Conservation (phyloP, 2,797 vertebrate species). For the Tragopan temminckii region DNA sequence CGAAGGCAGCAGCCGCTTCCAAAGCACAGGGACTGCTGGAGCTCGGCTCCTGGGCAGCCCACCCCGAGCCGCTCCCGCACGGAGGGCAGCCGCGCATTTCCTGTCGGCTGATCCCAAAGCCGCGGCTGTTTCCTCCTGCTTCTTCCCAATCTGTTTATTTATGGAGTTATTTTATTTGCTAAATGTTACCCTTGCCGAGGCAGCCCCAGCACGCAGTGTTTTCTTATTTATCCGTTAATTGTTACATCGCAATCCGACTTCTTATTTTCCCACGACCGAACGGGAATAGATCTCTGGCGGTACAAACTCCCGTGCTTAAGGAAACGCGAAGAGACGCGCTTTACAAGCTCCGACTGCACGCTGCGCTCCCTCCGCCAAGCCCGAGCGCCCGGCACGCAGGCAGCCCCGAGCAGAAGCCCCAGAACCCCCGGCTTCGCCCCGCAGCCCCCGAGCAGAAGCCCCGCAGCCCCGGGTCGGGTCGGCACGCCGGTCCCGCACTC, state of each 20-base stretch:
- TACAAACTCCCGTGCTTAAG: neutral
- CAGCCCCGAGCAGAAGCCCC: neutral
- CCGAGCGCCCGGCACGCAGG: too few relatives aligned
- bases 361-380: neutral
- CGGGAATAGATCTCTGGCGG: neutral
- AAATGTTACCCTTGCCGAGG: neutral
- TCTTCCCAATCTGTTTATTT: neutral
- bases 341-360: neutral
- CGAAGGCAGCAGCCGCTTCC: neutral
- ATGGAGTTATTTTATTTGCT: neutral
- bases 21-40: too few relatives aligned
- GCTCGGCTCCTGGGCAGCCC: too few relatives aligned
- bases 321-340: neutral
- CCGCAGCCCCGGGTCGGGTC: neutral
- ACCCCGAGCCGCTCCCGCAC: too few relatives aligned
- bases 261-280: conserved; percentile 7
- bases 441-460: too few relatives aligned
- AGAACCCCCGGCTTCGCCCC: too few relatives aligned
- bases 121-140: neutral
- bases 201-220: neutral
- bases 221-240: neutral
- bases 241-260: conserved; percentile 1
- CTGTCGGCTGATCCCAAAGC: conserved; percentile 1
- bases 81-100: neutral
- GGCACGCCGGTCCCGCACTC: neutral